phyloP scores from a whole-genome alignment of 2,888 invertebrate species.

The Incurvaria masculella region DNA sequence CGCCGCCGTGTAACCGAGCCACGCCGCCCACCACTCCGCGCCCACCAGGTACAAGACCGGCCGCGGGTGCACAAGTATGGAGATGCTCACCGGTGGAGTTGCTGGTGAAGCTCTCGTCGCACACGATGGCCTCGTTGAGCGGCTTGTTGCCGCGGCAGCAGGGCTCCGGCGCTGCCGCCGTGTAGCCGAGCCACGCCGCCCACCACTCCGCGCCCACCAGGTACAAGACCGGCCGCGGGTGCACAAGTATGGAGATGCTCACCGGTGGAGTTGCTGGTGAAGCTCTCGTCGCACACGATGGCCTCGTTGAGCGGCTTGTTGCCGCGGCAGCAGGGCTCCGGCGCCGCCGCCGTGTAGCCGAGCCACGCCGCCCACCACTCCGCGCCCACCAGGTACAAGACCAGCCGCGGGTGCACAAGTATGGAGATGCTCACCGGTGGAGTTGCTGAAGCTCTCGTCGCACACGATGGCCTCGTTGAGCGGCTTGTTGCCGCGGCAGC shows the following conservation, averaged over 20 bases:
- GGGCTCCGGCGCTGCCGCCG: slow-evolving; percentile 37
- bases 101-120: slow-evolving; percentile 68
- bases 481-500: slow-evolving; percentile 25
- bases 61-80: too few relatives aligned
- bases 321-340: slow-evolving; percentile 27
- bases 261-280: slow-evolving; percentile 60
- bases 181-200: slow-evolving; percentile 74
- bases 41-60: slow-evolving; percentile 88
- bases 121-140: slow-evolving; percentile 62
- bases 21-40: slow-evolving; percentile 83
- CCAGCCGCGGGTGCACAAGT: too few relatives aligned
- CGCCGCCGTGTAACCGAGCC: slow-evolving; percentile 67
- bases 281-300: slow-evolving; percentile 67
- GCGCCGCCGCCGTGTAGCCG: slow-evolving; percentile 57
- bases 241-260: too few relatives aligned
- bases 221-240: too few relatives aligned
- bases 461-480: slow-evolving; percentile 64
- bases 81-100: slow-evolving; percentile 57
- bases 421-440: too few relatives aligned
- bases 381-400: slow-evolving; percentile 83
- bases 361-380: slow-evolving; percentile 88
- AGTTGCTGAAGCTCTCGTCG: slow-evolving; percentile 67
- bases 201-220: slow-evolving; percentile 85
- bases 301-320: slow-evolving; percentile 55
- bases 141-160: slow-evolving; percentile 27